These are phyloP conservation scores for Thumatha senex DNA, from an alignment of 2,888 invertebrate genomes.

Conservation along the genomic window DNA sequence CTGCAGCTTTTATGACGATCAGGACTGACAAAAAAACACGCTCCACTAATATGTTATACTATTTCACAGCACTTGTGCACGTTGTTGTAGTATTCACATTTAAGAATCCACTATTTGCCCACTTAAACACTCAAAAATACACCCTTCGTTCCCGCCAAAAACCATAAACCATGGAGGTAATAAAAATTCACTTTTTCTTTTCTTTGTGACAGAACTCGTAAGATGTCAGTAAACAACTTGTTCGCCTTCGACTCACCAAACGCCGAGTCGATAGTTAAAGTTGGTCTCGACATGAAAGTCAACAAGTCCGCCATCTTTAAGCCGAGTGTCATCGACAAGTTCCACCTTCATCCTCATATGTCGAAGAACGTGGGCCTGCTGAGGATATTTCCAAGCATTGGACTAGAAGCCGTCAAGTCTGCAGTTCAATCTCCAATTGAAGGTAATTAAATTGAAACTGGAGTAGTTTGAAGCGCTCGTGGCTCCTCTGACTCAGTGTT, in stretches of 20 bases:
- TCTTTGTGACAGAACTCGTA: slow-evolving; percentile 84
- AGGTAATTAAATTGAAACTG: slow-evolving; percentile 48
- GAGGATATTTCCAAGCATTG: slow-evolving; percentile 96
- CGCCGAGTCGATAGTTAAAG: slow-evolving; percentile 90
- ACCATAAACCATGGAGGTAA: no score
- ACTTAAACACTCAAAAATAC: no score
- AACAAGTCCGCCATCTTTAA: slow-evolving; percentile 73
- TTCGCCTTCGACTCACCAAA: slow-evolving; percentile 96
- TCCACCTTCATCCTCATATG: slow-evolving; percentile 88
- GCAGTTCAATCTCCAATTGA: slow-evolving; percentile 90
- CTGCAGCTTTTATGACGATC: no score
- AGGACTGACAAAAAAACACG: no score
- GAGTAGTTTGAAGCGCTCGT: no score
- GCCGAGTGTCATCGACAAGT: slow-evolving; percentile 79
- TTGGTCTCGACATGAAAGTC: slow-evolving; percentile 91
- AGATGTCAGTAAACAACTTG: slow-evolving; percentile 87
- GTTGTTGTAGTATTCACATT: no score
- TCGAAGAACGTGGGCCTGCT: slow-evolving; percentile 94
- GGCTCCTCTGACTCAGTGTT: no score
- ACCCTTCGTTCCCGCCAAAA: no score
- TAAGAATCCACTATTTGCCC: no score
- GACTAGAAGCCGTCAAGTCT: slow-evolving; percentile 87
- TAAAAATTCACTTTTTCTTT: neutral
- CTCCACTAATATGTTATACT: no score
- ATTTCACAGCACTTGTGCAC: no score